These are phyloP conservation scores for Drosophila willistoni DNA, from an alignment of 1,140 invertebrate species.

Conservation along the genomic window DNA sequence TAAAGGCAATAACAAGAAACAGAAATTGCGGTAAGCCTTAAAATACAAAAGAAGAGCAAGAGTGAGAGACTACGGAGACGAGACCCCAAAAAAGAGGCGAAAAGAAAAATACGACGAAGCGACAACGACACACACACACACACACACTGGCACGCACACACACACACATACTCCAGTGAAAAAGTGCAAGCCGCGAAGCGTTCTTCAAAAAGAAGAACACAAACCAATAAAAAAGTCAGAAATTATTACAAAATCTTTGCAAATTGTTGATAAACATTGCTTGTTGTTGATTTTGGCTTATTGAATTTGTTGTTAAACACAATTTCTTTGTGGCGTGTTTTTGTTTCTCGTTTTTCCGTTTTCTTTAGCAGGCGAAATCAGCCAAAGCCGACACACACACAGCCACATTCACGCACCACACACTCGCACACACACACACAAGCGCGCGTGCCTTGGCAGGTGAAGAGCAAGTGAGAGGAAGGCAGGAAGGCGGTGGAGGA, in stretches of 20 bases:
- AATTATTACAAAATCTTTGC: conserved; percentile 35
- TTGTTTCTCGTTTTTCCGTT: conserved; percentile 52
- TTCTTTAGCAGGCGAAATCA: conserved; percentile 55
- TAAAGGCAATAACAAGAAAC: conserved; percentile 19
- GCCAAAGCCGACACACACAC: conserved; percentile 60
- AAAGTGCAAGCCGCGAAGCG: conserved; percentile 67
- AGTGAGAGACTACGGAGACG: conserved; percentile 22
- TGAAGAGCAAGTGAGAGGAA: conserved; percentile 40
- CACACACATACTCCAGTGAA: conserved; percentile 57
- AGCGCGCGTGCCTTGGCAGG: conserved; percentile 57
- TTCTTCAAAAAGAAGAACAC: conserved; percentile 24
- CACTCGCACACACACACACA: conserved; percentile 45
- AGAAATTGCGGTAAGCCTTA: conserved; percentile 61
- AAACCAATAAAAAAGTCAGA: conserved; percentile 1
- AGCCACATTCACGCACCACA: conserved; percentile 16
- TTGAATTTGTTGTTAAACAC: conserved; percentile 21
- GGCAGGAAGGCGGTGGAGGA: conserved; percentile 19
- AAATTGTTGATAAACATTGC: conserved; percentile 7
- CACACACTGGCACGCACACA: conserved; percentile 30
- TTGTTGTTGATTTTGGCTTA: conserved; percentile 30
- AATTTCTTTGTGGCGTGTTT: conserved; percentile 25
- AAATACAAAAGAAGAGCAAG: conserved; percentile 8
- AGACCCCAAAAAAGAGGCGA: conserved; percentile 48
- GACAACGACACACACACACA: conserved; percentile 51
- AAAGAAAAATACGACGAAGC: conserved; percentile 63